Evolutionary conservation across 2,797 vertebrate species (phyloP), one percentile per base, ranked within the genome.

Genomic region (Leptodactylus fallax): DNA sequence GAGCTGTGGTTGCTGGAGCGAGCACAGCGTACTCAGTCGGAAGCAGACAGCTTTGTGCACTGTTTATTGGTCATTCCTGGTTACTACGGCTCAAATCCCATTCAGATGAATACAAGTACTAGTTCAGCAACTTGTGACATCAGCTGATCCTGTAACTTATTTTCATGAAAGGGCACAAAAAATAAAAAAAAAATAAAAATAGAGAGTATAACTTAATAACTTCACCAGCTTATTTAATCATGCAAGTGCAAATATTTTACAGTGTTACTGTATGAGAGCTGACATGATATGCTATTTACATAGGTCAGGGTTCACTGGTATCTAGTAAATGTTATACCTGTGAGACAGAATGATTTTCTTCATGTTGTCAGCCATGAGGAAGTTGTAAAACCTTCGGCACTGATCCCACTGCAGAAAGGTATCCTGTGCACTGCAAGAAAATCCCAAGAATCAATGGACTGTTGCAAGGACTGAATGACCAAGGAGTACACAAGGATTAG

Each of bases 341-440:
- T 99, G 98, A 2, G 97, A 98, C 53, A 99, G 96, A 90, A 99
- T 99, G 88, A 99, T 99, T 93, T 98, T 99, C 95, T 99, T 99
- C 98, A 99, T 98, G 95, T 99, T 99, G 94, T 99, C 98, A 0
- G 98, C 98, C 98, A 99, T 99, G 89, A 99, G 97, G 92, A 99
- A 99, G 94, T 99, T 99, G 92, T 99, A 99, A 93, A 99, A 97
- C 81, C 98, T 96, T 86, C 98, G 96, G 85, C 97, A 99, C 65
- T 98, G 98, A 92, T 99, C 98, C 98, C 98, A 99, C 90, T 99
- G 98, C 87, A 99, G 96, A 94, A 99, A 99, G 84, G 98, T 99
- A 94, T 99, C 97, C 94, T 99, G 98, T 84, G 97, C 98, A 92
- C 98, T 99, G 90, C 6, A 90, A 85, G 84, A 80, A 88, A 16